These are phyloP conservation scores for Vollenhovia emeryi DNA, from an alignment of 1,140 invertebrate species.

Conservation along the genomic window DNA sequence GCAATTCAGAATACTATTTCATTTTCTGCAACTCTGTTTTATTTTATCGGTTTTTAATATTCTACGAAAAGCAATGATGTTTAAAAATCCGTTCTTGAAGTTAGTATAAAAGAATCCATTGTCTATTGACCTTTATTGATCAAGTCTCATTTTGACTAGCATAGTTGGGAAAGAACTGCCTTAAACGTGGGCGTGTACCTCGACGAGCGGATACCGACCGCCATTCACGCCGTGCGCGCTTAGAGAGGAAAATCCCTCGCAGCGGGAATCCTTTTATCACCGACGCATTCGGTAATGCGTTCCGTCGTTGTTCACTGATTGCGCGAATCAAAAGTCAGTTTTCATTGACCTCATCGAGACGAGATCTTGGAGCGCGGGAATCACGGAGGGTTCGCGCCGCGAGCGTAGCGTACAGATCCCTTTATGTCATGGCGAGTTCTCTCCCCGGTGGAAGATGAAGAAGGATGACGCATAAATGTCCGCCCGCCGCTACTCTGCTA, in stretches of 20 bases:
- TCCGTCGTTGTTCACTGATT: not conserved
- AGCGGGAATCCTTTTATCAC: too few species aligned
- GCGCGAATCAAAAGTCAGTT: not conserved
- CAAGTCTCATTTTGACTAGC: too few species aligned
- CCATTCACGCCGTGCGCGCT: not conserved
- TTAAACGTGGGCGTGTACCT: not conserved
- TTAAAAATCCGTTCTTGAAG: too few species aligned
- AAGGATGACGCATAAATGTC: conserved; percentile 72
- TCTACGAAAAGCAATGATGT: too few species aligned
- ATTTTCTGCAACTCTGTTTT: too few species aligned
- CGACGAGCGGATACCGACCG: not conserved
- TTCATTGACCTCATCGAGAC: conserved; percentile 44
- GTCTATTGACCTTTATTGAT: too few species aligned
- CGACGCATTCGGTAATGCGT: conserved; percentile 6
- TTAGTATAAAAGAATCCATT: too few species aligned
- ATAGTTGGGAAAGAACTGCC: too few species aligned
- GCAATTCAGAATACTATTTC: too few species aligned
- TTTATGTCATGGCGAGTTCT: conserved; percentile 44
- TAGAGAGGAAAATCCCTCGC: not conserved
- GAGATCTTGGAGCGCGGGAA: conserved; percentile 31
- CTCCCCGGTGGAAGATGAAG: conserved; percentile 63
- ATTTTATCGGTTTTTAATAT: too few species aligned
- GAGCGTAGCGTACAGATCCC: conserved; percentile 53
- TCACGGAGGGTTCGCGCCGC: conserved; percentile 30
- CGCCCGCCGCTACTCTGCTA: conserved; percentile 6